Percentiles rank a stretch among this genome's conserved stretches.
phyloP scores from a whole-genome alignment of 37 sponge, comb jelly and placozoan species.

The Diacarnus erythraeanus region DNA sequence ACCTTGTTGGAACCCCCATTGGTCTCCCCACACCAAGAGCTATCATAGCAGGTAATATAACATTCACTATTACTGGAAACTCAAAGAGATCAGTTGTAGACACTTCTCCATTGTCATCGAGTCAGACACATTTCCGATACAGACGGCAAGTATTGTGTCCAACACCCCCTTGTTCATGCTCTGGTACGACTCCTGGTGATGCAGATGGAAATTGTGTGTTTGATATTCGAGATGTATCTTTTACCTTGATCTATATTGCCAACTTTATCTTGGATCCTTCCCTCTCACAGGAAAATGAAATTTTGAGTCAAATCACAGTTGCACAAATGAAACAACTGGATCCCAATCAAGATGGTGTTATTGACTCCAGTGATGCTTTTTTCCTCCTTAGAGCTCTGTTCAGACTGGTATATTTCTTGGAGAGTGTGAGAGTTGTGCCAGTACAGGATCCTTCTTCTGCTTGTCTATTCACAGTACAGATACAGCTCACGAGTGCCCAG shows the following conservation, averaged over 20 bases:
- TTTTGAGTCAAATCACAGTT: neutral
- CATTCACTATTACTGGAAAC: neutral
- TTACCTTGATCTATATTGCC: slow-evolving; percentile 36
- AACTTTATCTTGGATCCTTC: slow-evolving; percentile 35
- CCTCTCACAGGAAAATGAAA: slow-evolving; percentile 23
- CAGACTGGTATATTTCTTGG: slow-evolving; percentile 43
- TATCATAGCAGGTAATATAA: slow-evolving; percentile 40
- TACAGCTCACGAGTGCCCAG: slow-evolving; percentile 10
- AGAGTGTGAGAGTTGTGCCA: slow-evolving; percentile 33
- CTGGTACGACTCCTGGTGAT: slow-evolving; percentile 47
- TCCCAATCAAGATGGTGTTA: slow-evolving; percentile 38
- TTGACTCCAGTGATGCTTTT: slow-evolving; percentile 61
- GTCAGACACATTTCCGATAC: neutral
- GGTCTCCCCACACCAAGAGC: slow-evolving; percentile 54
- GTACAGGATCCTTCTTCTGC: slow-evolving; percentile 29
- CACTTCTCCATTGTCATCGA: neutral
- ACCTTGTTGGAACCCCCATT: slow-evolving; percentile 36
- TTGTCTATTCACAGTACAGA: slow-evolving; percentile 54
- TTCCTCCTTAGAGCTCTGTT: slow-evolving; percentile 60
- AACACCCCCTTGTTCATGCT: slow-evolving; percentile 36
- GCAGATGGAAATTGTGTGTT: slow-evolving; percentile 70
- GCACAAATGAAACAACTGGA: slow-evolving; percentile 43
- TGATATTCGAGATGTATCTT: slow-evolving; percentile 69
- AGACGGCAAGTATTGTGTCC: slow-evolving; percentile 10
- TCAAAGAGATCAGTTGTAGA: slow-evolving; percentile 16